These are phyloP conservation scores for Corythoichthys haematopterus DNA, from an alignment of 2,113 vertebrate species.

Conservation along the genomic window DNA sequence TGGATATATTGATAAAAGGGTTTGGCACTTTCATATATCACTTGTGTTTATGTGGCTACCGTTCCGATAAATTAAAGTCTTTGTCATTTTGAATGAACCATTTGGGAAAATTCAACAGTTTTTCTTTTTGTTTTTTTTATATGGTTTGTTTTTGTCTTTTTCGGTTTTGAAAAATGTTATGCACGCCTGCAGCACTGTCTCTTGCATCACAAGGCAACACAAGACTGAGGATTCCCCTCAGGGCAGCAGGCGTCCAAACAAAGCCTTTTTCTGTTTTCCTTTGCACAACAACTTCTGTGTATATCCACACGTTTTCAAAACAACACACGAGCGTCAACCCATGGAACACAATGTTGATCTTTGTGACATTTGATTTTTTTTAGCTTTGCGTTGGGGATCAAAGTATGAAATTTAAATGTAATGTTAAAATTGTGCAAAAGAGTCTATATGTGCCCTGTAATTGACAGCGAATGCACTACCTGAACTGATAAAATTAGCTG, in stretches of 20 bases:
- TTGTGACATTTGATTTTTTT: background rate
- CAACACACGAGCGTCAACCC: background rate
- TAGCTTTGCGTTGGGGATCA: background rate
- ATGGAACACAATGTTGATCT: background rate
- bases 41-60: too few relatives aligned
- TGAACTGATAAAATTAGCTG: background rate
- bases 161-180: background rate
- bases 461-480: background rate
- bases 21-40: too few relatives aligned
- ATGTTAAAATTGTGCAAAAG: background rate
- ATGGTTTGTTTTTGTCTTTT: background rate
- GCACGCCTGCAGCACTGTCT: constrained; percentile 14
- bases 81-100: too few relatives aligned
- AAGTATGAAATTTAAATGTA: background rate
- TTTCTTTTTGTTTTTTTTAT: too few relatives aligned
- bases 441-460: background rate
- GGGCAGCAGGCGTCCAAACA: constrained; percentile 29
- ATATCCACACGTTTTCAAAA: constrained; percentile 10
- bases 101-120: too few relatives aligned
- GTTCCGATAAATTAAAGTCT: too few relatives aligned
- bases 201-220: constrained; percentile 47
- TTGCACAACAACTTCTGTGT: constrained; percentile 27
- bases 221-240: constrained; percentile 35
- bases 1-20: too few relatives aligned
- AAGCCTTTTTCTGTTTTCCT: constrained; percentile 32